Evolutionary conservation across 2,113 vertebrate species (phyloP).

Genomic region (Atlantisia rogersi): DNA sequence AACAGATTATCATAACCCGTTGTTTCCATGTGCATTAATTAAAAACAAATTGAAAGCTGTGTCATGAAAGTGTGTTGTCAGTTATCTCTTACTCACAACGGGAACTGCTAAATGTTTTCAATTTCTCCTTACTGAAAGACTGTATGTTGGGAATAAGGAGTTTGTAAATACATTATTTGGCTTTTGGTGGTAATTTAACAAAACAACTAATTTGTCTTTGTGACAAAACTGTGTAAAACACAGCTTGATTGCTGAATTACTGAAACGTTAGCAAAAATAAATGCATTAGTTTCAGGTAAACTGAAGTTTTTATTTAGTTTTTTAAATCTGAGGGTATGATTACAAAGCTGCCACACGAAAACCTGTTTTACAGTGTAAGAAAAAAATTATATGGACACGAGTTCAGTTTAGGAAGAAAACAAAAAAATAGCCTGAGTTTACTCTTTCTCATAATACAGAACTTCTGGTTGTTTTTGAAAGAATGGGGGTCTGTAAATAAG

Average conservation of each 20-base stretch:
- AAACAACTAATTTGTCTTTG: neutral
- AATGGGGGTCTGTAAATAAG: neutral
- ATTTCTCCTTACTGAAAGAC: neutral
- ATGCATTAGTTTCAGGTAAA: neutral
- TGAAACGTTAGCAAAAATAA: neutral
- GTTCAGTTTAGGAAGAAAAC: neutral
- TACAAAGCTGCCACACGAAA: neutral
- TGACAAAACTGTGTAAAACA: neutral
- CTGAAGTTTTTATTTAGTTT: neutral
- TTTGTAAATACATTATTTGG: neutral
- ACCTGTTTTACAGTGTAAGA: neutral
- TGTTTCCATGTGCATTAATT: neutral
- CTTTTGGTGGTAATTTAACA: neutral
- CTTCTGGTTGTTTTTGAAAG: neutral
- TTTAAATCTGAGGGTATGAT: neutral
- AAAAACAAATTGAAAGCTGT: neutral
- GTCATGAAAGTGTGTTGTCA: neutral
- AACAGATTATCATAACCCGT: neutral
- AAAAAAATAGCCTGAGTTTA: neutral
- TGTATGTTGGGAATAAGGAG: neutral
- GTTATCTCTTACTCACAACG: neutral
- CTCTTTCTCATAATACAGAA: neutral
- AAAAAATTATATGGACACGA: neutral
- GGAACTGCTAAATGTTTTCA: neutral
- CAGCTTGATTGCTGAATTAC: neutral